Evolutionary conservation across 53 echinoderm and acorn worm species (phyloP).

Genomic region (Crossaster papposus): DNA sequence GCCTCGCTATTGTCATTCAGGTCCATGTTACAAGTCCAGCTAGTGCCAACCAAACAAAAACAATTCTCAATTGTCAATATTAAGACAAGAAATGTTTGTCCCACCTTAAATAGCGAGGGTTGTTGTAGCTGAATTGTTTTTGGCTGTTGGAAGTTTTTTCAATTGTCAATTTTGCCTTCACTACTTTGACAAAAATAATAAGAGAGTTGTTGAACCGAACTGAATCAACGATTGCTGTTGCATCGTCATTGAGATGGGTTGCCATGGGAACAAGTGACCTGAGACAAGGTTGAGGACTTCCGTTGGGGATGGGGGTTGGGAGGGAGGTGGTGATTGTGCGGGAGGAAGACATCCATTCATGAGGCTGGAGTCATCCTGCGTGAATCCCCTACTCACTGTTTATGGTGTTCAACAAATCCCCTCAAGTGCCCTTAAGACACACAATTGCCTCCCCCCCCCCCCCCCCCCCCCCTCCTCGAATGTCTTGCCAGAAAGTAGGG

Average conservation of each 20-base stretch:
- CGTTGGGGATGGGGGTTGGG: background rate
- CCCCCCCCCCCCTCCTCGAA: background rate
- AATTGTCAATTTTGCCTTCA: background rate
- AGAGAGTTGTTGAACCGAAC: background rate
- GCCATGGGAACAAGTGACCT: constrained; percentile 40
- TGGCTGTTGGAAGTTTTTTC: background rate
- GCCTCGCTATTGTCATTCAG: constrained; percentile 11
- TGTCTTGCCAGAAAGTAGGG: background rate
- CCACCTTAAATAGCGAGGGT: background rate
- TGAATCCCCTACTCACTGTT: background rate
- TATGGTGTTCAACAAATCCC: background rate
- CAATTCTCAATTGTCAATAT: too few relatives aligned
- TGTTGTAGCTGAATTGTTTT: background rate
- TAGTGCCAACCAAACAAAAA: background rate
- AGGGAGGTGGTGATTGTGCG: background rate
- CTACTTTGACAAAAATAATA: background rate
- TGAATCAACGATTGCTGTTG: background rate
- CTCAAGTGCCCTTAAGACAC: background rate
- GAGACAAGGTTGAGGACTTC: constrained; percentile 38
- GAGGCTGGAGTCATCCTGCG: background rate
- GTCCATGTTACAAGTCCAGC: background rate
- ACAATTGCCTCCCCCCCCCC: too few relatives aligned
- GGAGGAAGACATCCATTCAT: too few relatives aligned
- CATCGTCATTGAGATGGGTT: background rate
- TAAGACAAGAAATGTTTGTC: too few relatives aligned